Base-by-base conservation (phyloP, 2,888 invertebrate species). In the Eueremaeus valkanovi region DNA sequence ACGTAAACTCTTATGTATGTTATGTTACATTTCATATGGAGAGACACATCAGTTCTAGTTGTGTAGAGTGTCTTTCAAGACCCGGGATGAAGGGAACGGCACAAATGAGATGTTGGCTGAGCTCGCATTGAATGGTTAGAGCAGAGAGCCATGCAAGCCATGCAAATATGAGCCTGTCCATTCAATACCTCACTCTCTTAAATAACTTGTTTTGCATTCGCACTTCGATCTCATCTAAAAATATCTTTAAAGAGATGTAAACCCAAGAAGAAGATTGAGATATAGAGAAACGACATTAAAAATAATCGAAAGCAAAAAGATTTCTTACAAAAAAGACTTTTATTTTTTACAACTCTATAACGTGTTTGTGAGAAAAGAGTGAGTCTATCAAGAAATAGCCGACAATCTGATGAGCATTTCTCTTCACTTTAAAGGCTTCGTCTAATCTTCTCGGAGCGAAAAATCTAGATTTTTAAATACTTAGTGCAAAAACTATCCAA, bases 121-220 rank as follows among this genome's bases (percentile, higher is more conserved):
- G 66, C 33, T 11, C 21, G 16, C 33, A 36, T 18, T 66, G n/a
- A 58, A 58, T 58, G 24, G 58, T 29, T 16, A 36, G 36, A n/a
- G n/a, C n/a, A n/a, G n/a, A n/a, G n/a, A n/a, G n/a, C n/a, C n/a
- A n/a, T n/a, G 2, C 3, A 29, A 58, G 27, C 58, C 58, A 27
- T 58, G 27, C 58, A 58, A 58, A 58, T 58, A 24, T 58, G 58
- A 24, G 27, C 24, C 58, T 58, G 66, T 33, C 66, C 66, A 66
- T 66, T 66, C 21, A 66, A n/a, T 51, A 51, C 21, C 5, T 18
- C 11, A n/a, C 13, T 36, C 36, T 33, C 66, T 66, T 31, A 31
- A 66, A 36, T 66, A 66, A 66, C 66, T 66, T 66, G 66, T 66
- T 66, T 66, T 31, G 16, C 58, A 58, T 66, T 66, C 9, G 16